Base-by-base conservation (phyloP, 2,888 invertebrate genomes). In the Phrixothrix hirtus region DNA sequence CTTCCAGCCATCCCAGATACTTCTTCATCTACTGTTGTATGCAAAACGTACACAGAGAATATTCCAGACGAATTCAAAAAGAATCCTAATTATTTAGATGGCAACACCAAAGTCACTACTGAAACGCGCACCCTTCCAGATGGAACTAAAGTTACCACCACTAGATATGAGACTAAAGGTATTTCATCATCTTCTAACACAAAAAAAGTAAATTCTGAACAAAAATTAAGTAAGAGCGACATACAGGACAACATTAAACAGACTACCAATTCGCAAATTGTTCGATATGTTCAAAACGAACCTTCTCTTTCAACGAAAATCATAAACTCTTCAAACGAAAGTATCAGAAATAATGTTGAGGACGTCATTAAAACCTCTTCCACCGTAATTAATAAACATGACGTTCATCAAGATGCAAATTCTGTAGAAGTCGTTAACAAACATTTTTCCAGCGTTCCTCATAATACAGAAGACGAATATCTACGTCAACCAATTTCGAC, bases 131-230 rank as follows among this genome's bases (percentile, higher is more conserved):
- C 83, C 36, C 72, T 86, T 30, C 82, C 83, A 0, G 86, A 85
- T 65, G 87, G 87, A 10, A 83, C 83, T 1, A 80, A 80, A 30
- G 82, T 86, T 1, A 86, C 85, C n/a, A 86, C 84, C 53, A 86
- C 85, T 12, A 80, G 81, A 31, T 83, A 84, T 26, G 86, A 87
- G 68, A 84, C 84, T 25, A 77, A 74, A 45, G 72, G 71, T 4
- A 43, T 47, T 14, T 27, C 50, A n/a, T 25, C 56, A 9, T 50
- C 51, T 2, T 45, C 53, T 10, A 59, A 36, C 36, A 59, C 53
- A 2, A 45, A 60, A 50, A 41, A 43, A 39, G 32, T 36, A 17
- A 25, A 30, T 1, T 38, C 55, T 11, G 50, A 57, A 30, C 57
- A 61, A 47, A 55, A 48, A 43, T 53, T 38, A 11, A n/a, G n/a